Conservation (phyloP, 2,797 vertebrate species). For the Microctenopoma lineatum region DNA sequence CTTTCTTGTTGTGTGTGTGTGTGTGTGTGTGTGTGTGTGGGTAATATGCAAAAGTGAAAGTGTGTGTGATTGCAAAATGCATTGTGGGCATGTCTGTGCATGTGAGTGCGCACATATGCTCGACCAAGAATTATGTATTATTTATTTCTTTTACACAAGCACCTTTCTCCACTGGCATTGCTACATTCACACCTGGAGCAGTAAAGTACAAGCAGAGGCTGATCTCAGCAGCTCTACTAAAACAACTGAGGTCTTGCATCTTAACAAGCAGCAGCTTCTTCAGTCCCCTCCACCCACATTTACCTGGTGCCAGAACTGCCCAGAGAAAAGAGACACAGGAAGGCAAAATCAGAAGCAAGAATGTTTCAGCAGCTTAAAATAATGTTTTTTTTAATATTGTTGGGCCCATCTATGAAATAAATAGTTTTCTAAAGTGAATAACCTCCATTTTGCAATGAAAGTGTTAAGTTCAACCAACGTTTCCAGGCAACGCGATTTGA, state of each 20-base stretch:
- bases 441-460: not conserved
- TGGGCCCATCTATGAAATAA: conserved; percentile 6
- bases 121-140: not conserved
- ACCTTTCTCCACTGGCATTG: not conserved
- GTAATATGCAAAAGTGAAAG: conserved; percentile 28
- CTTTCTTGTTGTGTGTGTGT: conserved; percentile 31
- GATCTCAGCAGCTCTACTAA: conserved; percentile 11
- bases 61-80: conserved; percentile 32
- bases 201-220: conserved; percentile 14
- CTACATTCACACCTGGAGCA: conserved; percentile 26
- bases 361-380: too few species aligned
- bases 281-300: conserved; percentile 5
- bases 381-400: not conserved
- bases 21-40: conserved; percentile 5
- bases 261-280: conserved; percentile 1
- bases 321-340: conserved; percentile 13
- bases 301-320: conserved; percentile 8
- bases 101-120: not conserved
- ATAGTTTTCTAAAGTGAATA: conserved; percentile 15
- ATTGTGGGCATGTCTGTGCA: not conserved
- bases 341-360: not conserved
- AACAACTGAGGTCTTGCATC: conserved; percentile 37
- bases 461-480: conserved; percentile 1
- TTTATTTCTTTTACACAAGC: not conserved
- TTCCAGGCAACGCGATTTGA: conserved; percentile 15